A percentile compares a stretch with the other conserved stretches of the same genome.
These are phyloP conservation scores for Leucophenga montana DNA, from an alignment of 2,888 invertebrate species.

Conservation along the genomic window DNA sequence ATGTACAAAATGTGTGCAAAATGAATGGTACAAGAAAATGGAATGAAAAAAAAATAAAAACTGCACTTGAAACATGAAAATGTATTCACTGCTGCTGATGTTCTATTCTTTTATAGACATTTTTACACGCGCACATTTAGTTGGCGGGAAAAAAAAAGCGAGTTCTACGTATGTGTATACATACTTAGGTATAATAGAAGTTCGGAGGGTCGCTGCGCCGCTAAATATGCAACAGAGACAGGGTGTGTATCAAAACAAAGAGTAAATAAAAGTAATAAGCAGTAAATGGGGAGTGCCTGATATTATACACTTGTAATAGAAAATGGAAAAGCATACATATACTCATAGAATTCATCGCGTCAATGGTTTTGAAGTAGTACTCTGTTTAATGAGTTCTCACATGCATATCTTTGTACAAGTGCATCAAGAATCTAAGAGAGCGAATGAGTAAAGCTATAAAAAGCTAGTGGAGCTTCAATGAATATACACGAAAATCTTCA, in stretches of 20 bases:
- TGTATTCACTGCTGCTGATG: neutral
- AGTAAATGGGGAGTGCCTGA: constrained; percentile 13
- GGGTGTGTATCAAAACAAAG: neutral
- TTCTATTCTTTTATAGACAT: neutral
- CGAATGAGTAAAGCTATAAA: neutral
- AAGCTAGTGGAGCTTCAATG: too few relatives aligned
- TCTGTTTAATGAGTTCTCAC: constrained; percentile 66
- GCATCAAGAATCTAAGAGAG: neutral
- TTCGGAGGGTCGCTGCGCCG: too few relatives aligned
- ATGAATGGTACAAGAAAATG: too few relatives aligned
- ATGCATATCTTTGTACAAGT: constrained; percentile 23
- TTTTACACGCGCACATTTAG: neutral
- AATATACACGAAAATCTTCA: neutral
- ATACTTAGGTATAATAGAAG: neutral
- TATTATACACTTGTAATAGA: constrained; percentile 9
- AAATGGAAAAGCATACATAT: constrained; percentile 21
- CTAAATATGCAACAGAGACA: neutral
- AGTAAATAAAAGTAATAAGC: constrained; percentile 24
- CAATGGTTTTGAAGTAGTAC: constrained; percentile 59
- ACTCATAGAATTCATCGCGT: constrained; percentile 33
- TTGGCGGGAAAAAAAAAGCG: constrained; percentile 7
- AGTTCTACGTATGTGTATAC: neutral
- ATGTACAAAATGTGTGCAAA: neutral
- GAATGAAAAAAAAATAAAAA: constrained; percentile 31
- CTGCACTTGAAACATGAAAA: constrained; percentile 12